Conservation (phyloP, 2,888 invertebrate genomes). For the Calliopum simillimum region DNA sequence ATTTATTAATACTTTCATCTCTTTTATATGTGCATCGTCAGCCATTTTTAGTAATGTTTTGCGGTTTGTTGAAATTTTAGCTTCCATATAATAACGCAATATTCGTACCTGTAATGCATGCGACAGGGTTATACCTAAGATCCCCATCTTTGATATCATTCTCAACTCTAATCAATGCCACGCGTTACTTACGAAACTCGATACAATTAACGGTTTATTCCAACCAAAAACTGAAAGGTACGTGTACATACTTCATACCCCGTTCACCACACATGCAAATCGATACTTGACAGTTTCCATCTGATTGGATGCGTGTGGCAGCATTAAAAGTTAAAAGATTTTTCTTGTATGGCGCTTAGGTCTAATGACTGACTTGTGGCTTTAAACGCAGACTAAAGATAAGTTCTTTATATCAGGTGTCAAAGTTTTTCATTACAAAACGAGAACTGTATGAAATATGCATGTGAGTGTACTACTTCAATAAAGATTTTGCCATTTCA, state of each 20-base stretch:
- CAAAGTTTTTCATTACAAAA: too few relatives aligned
- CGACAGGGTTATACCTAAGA: too few relatives aligned
- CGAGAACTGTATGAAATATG: too few relatives aligned
- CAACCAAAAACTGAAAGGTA: neutral
- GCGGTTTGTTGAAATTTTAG: neutral
- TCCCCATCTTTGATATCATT: neutral
- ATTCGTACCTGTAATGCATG: too few relatives aligned
- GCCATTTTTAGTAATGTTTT: neutral
- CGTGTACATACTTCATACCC: neutral
- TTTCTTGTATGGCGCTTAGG: neutral
- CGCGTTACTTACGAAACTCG: constrained; percentile 17
- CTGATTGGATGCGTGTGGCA: constrained; percentile 4
- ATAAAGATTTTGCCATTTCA: too few relatives aligned
- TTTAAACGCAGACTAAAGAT: too few relatives aligned
- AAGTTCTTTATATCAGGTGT: too few relatives aligned
- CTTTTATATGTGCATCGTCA: neutral
- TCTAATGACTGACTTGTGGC: too few relatives aligned
- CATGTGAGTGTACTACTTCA: too few relatives aligned
- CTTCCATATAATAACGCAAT: neutral
- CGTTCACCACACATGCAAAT: neutral
- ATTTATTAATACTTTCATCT: neutral
- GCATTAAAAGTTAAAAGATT: neutral
- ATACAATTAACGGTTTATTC: constrained; percentile 8
- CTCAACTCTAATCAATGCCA: neutral
- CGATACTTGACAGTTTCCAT: constrained; percentile 3